Conservation (phyloP, 2,888 invertebrate species). For the Anorthoa munda region DNA sequence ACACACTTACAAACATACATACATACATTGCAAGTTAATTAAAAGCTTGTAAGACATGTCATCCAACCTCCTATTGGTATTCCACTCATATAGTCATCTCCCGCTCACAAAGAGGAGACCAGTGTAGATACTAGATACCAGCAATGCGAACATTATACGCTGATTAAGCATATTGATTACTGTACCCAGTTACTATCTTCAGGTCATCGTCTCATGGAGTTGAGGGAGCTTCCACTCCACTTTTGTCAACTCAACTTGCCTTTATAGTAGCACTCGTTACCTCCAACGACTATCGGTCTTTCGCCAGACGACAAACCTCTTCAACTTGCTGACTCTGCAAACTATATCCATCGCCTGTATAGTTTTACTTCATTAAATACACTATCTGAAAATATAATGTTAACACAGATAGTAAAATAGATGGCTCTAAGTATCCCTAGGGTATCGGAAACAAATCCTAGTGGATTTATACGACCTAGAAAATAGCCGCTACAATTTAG, state of each 20-base stretch:
- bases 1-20: too few species aligned
- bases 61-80: not conserved
- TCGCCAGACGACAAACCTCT: conserved; percentile 39
- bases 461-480: conserved; percentile 58
- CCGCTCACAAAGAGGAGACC: too few species aligned
- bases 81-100: not conserved
- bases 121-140: too few species aligned
- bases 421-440: conserved; percentile 26
- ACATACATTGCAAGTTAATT: too few species aligned
- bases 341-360: conserved; percentile 29
- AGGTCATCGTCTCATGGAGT: conserved; percentile 21
- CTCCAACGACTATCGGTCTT: conserved; percentile 48
- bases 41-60: too few species aligned
- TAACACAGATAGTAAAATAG: conserved; percentile 42
- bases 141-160: too few species aligned
- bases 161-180: too few species aligned
- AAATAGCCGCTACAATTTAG: conserved; percentile 37
- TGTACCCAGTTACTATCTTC: not conserved
- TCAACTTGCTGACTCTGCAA: conserved; percentile 30
- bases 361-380: conserved; percentile 10
- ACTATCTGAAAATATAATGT: conserved; percentile 6
- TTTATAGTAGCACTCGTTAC: conserved; percentile 44
- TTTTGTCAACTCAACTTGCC: conserved; percentile 46
- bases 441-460: conserved; percentile 63
- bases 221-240: conserved; percentile 8